phyloP scores from a whole-genome alignment of 2,113 vertebrate species.

The Oncorhynchus nerka region DNA sequence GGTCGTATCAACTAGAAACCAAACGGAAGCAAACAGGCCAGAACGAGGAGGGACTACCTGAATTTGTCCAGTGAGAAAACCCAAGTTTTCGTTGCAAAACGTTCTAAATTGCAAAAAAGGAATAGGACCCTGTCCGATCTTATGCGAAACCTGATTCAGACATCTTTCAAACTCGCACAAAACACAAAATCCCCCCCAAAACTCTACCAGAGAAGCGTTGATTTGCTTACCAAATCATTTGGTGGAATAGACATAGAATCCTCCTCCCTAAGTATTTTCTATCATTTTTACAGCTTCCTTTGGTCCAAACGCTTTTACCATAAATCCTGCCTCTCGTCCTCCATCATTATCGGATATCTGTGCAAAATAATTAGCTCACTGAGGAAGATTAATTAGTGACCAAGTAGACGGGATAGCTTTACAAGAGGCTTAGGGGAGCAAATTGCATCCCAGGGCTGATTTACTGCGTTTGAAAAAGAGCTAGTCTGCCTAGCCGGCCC shows the following conservation, averaged over 20 bases:
- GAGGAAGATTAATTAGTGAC: slow-evolving; percentile 75
- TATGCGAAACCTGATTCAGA: no score
- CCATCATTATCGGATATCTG: slow-evolving; percentile 82
- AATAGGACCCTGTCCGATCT: no score
- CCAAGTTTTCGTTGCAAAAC: no score
- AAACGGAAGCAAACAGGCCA: no score
- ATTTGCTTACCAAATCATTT: slow-evolving; percentile 32
- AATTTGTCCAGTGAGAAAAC: neutral
- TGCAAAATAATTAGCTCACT: slow-evolving; percentile 81
- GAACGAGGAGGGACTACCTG: no score
- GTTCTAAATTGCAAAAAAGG: no score
- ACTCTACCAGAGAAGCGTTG: neutral
- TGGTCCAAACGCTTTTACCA: slow-evolving; percentile 66
- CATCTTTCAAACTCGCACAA: no score
- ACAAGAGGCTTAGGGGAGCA: slow-evolving; percentile 78
- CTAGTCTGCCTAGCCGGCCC: slow-evolving; percentile 33
- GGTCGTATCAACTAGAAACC: neutral
- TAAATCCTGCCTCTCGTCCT: slow-evolving; percentile 73
- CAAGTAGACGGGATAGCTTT: slow-evolving; percentile 78
- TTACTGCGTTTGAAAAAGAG: slow-evolving; percentile 66
- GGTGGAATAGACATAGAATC: slow-evolving; percentile 11
- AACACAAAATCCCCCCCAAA: neutral
- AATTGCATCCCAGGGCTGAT: slow-evolving; percentile 74
- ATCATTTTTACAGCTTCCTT: slow-evolving; percentile 54
- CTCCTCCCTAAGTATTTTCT: slow-evolving; percentile 10